phyloP scores from a whole-genome alignment of 2,888 invertebrate genomes.

The Lysandra coridon region DNA sequence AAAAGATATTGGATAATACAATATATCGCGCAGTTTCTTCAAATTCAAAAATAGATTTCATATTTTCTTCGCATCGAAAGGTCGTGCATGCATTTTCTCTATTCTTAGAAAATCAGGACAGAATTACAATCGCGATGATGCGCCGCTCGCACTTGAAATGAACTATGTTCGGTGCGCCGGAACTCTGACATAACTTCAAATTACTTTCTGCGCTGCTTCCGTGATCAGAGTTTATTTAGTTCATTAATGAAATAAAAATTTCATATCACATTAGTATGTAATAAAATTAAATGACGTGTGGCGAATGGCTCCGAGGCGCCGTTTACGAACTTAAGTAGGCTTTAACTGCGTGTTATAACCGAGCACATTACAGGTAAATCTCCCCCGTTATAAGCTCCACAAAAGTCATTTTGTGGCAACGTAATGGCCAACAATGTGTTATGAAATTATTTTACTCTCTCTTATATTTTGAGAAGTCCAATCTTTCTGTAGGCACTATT shows the following conservation, averaged over 20 bases:
- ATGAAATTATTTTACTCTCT: slow-evolving; percentile 12
- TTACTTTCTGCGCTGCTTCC: slow-evolving; percentile 38
- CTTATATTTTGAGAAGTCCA: not conserved
- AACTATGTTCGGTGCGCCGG: slow-evolving; percentile 40
- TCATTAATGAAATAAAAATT: not conserved
- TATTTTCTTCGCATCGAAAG: slow-evolving; percentile 34
- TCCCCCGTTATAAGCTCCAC: slow-evolving; percentile 17
- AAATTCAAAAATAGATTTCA: slow-evolving; percentile 26
- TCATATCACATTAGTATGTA: not conserved
- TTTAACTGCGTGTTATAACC: slow-evolving; percentile 10
- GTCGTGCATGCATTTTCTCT: slow-evolving; percentile 30
- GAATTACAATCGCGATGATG: slow-evolving; percentile 45
- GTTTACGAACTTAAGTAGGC: slow-evolving; percentile 18
- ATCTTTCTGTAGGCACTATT: not conserved
- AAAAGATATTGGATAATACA: slow-evolving; percentile 21
- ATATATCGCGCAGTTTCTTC: slow-evolving; percentile 19
- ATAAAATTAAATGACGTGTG: not conserved
- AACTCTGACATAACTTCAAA: slow-evolving; percentile 44
- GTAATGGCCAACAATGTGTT: slow-evolving; percentile 3
- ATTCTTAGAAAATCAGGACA: slow-evolving; percentile 38
- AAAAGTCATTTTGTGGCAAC: not conserved
- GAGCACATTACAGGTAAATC: slow-evolving; percentile 25
- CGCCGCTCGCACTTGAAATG: slow-evolving; percentile 43
- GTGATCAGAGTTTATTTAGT: slow-evolving; percentile 39
- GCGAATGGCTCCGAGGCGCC: not conserved